These are phyloP conservation scores for Brachypterus glaber DNA, from an alignment of 2,888 invertebrate genomes.

Conservation along the genomic window DNA sequence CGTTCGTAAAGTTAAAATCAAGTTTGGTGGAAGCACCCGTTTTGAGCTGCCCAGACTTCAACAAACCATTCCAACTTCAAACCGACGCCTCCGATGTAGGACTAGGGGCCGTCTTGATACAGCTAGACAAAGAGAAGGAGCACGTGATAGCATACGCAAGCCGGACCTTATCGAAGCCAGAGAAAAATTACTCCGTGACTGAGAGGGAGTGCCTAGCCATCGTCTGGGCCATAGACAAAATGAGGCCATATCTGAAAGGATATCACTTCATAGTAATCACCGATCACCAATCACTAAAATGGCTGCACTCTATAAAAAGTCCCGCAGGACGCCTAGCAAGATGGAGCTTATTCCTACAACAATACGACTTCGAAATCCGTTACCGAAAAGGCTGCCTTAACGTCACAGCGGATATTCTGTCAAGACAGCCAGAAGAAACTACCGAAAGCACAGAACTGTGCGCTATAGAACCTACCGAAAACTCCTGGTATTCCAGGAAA, in stretches of 20 bases:
- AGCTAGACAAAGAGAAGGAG: conserved; percentile 6
- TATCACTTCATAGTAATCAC: background rate
- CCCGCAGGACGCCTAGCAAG: conserved; percentile 11
- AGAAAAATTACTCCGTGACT: conserved; percentile 13
- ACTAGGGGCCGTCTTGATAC: conserved; percentile 14
- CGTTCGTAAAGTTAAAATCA: background rate
- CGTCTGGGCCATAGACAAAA: conserved; percentile 11
- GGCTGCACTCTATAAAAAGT: conserved; percentile 11
- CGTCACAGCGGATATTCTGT: background rate
- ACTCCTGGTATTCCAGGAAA: background rate
- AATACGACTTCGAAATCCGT: conserved; percentile 10
- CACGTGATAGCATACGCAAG: conserved; percentile 12
- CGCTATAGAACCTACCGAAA: background rate
- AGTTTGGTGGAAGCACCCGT: background rate
- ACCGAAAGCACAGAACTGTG: background rate
- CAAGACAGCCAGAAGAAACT: background rate
- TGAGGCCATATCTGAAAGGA: background rate
- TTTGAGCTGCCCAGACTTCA: conserved; percentile 1
- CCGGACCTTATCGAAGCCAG: conserved; percentile 10
- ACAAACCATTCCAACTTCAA: background rate
- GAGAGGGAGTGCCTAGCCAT: conserved; percentile 14
- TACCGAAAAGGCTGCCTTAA: conserved; percentile 11
- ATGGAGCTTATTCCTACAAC: conserved; percentile 10
- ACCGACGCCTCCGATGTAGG: conserved; percentile 16
- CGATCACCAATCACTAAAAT: conserved; percentile 14